Evolutionary conservation across 2,113 vertebrate species (phyloP).

Genomic region (Blennius ocellaris): DNA sequence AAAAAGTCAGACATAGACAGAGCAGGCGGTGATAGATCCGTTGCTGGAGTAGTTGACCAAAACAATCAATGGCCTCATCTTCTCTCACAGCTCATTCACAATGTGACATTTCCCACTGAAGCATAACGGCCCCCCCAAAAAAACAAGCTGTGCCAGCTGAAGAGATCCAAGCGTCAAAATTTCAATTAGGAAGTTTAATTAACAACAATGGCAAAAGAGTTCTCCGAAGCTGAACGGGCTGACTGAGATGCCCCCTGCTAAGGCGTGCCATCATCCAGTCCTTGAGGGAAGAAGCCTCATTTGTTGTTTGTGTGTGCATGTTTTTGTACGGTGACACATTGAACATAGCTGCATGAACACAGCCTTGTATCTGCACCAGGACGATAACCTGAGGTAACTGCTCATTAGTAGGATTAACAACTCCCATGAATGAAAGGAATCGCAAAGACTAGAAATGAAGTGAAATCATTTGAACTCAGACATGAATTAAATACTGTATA

Average conservation of each 20-base stretch:
- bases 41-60: background rate
- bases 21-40: background rate
- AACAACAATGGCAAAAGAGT: conserved; percentile 19
- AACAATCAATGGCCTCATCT: conserved; percentile 35
- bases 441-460: too few species aligned
- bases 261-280: conserved; percentile 41
- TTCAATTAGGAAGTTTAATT: conserved; percentile 55
- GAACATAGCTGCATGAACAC: background rate
- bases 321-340: background rate
- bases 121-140: conserved; percentile 35
- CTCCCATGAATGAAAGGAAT: too few species aligned
- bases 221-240: conserved; percentile 38
- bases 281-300: background rate
- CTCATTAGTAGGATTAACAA: too few species aligned
- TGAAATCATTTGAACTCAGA: too few species aligned
- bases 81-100: conserved; percentile 19
- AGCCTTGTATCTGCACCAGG: background rate
- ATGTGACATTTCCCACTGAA: conserved; percentile 54
- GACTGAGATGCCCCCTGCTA: conserved; percentile 37
- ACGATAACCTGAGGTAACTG: too few species aligned
- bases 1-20: background rate
- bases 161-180: conserved; percentile 44
- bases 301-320: background rate
- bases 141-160: conserved; percentile 39
- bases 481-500: too few species aligned